Evolutionary conservation across 2,797 vertebrate species (phyloP).

Genomic region (Phalanger gymnotis): DNA sequence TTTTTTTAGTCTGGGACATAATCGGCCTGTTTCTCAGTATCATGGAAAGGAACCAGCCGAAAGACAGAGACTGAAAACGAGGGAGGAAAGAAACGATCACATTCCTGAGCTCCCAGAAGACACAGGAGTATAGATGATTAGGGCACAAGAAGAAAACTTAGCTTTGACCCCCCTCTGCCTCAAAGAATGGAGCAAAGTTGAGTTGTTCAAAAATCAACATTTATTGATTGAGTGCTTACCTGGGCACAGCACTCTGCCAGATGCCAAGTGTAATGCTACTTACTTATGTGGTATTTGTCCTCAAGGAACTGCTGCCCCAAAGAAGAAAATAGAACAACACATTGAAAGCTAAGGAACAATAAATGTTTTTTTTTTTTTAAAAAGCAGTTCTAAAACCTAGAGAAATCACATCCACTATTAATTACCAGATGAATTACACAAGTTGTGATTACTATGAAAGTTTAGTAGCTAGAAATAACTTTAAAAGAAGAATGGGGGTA

Average conservation of each 20-base stretch:
- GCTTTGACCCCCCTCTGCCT: neutral
- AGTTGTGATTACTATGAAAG: neutral
- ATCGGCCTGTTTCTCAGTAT: neutral
- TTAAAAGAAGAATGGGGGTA: neutral
- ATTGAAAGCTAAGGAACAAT: neutral
- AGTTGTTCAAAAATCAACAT: neutral
- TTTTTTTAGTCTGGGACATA: neutral
- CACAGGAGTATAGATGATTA: neutral
- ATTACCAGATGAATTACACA: neutral
- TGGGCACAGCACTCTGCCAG: neutral
- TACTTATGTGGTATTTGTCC: neutral
- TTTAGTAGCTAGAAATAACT: neutral
- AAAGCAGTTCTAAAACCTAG: neutral
- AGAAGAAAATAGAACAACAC: neutral
- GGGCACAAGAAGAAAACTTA: neutral
- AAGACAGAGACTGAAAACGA: neutral
- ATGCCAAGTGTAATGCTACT: neutral
- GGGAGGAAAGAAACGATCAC: neutral
- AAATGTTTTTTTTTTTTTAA: neutral
- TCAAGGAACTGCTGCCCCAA: neutral
- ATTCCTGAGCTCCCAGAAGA: neutral
- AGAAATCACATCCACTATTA: neutral
- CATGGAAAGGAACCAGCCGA: neutral
- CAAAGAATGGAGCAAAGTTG: neutral
- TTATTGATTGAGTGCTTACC: neutral